Evolutionary conservation across 2,888 invertebrate species (phyloP), one percentile per base, ranked within the genome.

Genomic region (Stenotaenia linearis): DNA sequence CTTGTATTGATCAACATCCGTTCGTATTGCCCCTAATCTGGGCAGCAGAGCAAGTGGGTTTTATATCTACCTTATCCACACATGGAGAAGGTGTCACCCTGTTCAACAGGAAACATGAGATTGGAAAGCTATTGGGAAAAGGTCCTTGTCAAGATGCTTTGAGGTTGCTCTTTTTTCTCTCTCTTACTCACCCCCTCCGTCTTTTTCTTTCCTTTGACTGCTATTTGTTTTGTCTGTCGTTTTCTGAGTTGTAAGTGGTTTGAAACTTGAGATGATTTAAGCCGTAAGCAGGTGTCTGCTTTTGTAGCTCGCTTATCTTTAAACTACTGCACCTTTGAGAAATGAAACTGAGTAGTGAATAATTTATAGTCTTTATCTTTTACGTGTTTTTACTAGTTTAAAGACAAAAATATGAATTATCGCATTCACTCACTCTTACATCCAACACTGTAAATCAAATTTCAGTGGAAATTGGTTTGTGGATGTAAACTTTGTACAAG

Each of bases 51-150:
- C 69, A 69, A 69, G 69, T 25, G 69, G 69, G 69, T 69, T 69
- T 28, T 69, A 69, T 69, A 69, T 69, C 69, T 69, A 69, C 69
- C 69, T 28, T 69, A 69, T 69, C 69, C 69, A 69, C 69, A 69
- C 69, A 25, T 28, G 69, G 69, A 28, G 28, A 69, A 69, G 69
- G 69, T 69, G 69, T 25, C 69, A 69, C 69, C 69, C 69, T 69
- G 69, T 69, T 69, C 69, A 69, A 69, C 69, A 69, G 69, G 69
- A 69, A 69, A 69, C 69, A 69, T 69, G 69, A 69, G 69, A 69
- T 69, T 69, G 69, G 69, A 69, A 69, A 69, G 69, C 69, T 69
- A 69, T 69, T 69, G 69, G 69, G 69, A 69, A 69, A 69, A 69
- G 69, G 69, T 69, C 69, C 69, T 69, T 69, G 69, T 69, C 69